phyloP scores from a whole-genome alignment of 2,888 invertebrate species.

The Aphodius granarius region DNA sequence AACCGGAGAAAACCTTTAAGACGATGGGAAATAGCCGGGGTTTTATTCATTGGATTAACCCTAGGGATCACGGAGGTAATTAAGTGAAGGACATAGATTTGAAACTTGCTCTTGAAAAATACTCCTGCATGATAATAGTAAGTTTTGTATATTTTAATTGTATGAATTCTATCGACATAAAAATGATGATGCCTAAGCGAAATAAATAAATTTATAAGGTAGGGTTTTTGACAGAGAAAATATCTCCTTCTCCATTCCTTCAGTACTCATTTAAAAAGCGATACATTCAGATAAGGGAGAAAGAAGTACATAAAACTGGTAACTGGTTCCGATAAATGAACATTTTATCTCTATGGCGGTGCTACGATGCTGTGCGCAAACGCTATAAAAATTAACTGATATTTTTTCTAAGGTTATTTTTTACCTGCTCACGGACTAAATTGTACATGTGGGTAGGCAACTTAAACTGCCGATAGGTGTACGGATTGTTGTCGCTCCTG shows the following conservation, averaged over 20 bases:
- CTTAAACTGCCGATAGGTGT: no score
- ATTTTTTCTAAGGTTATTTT: no score
- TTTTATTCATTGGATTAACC: not conserved
- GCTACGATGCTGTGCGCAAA: not conserved
- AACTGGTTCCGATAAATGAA: not conserved
- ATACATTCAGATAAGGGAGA: not conserved
- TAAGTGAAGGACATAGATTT: not conserved
- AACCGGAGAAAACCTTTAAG: conserved; percentile 8
- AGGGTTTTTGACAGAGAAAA: not conserved
- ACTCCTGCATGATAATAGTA: no score
- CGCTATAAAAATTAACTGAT: not conserved
- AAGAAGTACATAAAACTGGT: not conserved
- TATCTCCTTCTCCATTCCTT: not conserved
- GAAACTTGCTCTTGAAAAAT: no score
- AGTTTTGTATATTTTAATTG: no score
- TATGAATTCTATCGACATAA: no score
- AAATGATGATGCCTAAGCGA: no score
- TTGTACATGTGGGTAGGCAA: no score
- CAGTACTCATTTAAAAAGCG: not conserved
- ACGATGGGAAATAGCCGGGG: not conserved
- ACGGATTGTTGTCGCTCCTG: no score
- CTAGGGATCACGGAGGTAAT: not conserved
- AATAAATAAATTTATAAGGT: no score
- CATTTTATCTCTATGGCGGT: not conserved
- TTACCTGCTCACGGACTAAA: no score